Percentiles rank a stretch among this genome's conserved stretches.
Evolutionary conservation across 1,140 invertebrate genomes (phyloP).

Genomic region (Papilio xuthus): DNA sequence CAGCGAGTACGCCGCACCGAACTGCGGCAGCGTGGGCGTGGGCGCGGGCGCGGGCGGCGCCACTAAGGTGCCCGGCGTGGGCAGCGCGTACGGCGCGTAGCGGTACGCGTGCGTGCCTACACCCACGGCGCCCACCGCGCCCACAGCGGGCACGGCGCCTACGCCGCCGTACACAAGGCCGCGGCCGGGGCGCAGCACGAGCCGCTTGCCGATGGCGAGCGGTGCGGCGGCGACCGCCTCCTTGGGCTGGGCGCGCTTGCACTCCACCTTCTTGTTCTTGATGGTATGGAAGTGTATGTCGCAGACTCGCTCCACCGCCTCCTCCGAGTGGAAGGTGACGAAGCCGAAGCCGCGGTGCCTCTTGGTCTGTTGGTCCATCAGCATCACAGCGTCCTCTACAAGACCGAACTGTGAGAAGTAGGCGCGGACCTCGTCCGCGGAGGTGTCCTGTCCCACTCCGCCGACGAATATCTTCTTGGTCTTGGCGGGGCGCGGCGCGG

Average conservation of each 20-base stretch:
- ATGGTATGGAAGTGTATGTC: slow-evolving; percentile 96
- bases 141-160: slow-evolving; percentile 67
- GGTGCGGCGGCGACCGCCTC: slow-evolving; percentile 88
- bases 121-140: slow-evolving; percentile 75
- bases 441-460: slow-evolving; percentile 95
- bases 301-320: slow-evolving; percentile 94
- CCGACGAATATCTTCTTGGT: slow-evolving; percentile 97
- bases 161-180: slow-evolving; percentile 67
- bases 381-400: slow-evolving; percentile 95
- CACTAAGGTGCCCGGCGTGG: slow-evolving; percentile 76
- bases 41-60: slow-evolving; percentile 81
- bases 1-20: slow-evolving; percentile 90
- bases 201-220: slow-evolving; percentile 74
- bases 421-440: slow-evolving; percentile 94
- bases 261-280: slow-evolving; percentile 96
- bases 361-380: slow-evolving; percentile 97
- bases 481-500: slow-evolving; percentile 92
- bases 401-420: slow-evolving; percentile 96
- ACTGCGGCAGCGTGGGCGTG: slow-evolving; percentile 83
- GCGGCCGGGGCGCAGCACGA: slow-evolving; percentile 69
- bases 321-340: slow-evolving; percentile 95
- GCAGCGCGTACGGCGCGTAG: slow-evolving; percentile 84
- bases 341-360: slow-evolving; percentile 95
- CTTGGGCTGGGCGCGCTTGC: slow-evolving; percentile 96
- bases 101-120: slow-evolving; percentile 83